A percentile compares a stretch with the other conserved stretches of the same genome.
Evolutionary conservation across 2,113 vertebrate species (phyloP).

Genomic region (Daboia siamensis): DNA sequence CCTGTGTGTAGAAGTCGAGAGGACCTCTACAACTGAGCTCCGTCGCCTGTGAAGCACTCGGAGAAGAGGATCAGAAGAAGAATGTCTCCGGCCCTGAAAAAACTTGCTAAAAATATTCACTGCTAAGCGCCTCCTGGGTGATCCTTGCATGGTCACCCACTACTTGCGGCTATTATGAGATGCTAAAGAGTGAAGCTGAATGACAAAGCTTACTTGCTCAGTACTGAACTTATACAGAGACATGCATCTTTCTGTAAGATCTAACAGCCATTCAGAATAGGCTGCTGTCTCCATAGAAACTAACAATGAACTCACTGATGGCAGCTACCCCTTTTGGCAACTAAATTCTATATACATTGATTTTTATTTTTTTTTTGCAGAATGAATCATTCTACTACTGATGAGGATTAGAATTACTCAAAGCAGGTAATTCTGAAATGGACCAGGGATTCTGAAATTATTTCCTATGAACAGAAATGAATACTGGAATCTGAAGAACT

Average conservation of each 20-base stretch:
- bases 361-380: conserved; percentile 33
- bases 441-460: conserved; percentile 22
- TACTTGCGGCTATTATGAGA: background rate
- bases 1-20: conserved; percentile 78
- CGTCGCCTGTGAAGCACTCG: conserved; percentile 70
- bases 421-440: conserved; percentile 50
- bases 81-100: conserved; percentile 73
- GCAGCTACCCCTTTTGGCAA: conserved; percentile 57
- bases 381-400: conserved; percentile 55
- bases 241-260: conserved; percentile 64
- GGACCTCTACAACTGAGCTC: conserved; percentile 72
- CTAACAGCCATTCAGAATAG: conserved; percentile 68
- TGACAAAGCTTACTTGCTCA: conserved; percentile 45
- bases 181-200: conserved; percentile 16
- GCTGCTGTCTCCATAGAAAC: conserved; percentile 84
- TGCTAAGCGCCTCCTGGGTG: conserved; percentile 57
- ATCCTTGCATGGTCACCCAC: conserved; percentile 66
- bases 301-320: conserved; percentile 69
- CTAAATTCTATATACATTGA: conserved; percentile 51
- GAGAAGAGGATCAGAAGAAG: conserved; percentile 73
- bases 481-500: conserved; percentile 25
- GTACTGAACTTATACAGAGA: conserved; percentile 55
- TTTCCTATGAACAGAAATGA: conserved; percentile 46
- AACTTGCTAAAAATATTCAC: conserved; percentile 67
- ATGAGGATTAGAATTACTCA: conserved; percentile 54